These are phyloP conservation scores for Percopsis omiscomaycus DNA, from an alignment of 2,797 vertebrate species.

Conservation along the genomic window DNA sequence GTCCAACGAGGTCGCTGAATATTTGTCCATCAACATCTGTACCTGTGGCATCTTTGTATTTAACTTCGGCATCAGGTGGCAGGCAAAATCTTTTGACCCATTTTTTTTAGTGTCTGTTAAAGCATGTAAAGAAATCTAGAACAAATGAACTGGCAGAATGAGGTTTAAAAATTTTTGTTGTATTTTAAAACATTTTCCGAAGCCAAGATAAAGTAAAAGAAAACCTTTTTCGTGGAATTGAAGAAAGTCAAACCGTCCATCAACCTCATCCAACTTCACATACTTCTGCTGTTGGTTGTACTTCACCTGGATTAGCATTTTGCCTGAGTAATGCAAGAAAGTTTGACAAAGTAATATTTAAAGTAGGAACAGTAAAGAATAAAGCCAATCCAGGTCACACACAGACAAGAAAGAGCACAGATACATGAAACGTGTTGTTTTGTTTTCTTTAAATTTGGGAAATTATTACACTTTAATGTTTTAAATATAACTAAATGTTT, in stretches of 20 bases:
- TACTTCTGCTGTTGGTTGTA: constrained; percentile 12
- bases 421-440: no score
- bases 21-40: constrained; percentile 38
- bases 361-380: neutral
- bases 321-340: constrained; percentile 6
- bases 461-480: neutral
- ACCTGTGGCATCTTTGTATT: constrained; percentile 36
- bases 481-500: constrained; percentile 1
- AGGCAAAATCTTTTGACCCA: constrained; percentile 32
- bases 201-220: no score
- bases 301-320: constrained; percentile 24
- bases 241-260: constrained; percentile 17
- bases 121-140: neutral
- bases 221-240: constrained; percentile 14
- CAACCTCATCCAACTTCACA: constrained; percentile 17
- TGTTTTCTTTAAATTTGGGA: no score
- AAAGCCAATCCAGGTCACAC: neutral
- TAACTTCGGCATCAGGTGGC: constrained; percentile 26
- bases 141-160: neutral
- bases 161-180: neutral
- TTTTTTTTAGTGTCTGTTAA: neutral
- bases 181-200: neutral
- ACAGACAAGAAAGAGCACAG: no score
- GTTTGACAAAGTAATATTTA: neutral
- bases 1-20: constrained; percentile 33